Conservation (phyloP, 2,113 vertebrate genomes). For the Chlorodrepanis virens region DNA sequence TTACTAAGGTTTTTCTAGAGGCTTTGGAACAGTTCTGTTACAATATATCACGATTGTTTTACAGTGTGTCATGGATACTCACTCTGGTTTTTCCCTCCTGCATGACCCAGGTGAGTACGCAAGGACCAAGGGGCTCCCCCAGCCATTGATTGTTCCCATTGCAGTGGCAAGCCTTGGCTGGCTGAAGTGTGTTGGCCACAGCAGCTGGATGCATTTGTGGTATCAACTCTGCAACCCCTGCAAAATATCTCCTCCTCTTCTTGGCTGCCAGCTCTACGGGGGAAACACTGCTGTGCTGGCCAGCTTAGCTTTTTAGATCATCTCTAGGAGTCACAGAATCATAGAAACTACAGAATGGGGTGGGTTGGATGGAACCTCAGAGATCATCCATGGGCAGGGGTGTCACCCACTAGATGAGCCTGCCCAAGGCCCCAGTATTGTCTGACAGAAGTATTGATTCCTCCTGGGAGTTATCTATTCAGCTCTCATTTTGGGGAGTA, state of each 20-base stretch:
- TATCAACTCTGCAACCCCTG: not conserved
- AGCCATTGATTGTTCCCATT: not conserved
- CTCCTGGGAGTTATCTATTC: not conserved
- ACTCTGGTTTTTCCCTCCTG: not conserved
- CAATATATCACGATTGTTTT: too few species aligned
- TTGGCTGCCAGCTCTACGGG: rapidly evolving
- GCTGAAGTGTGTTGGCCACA: not conserved
- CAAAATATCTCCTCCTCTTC: not conserved
- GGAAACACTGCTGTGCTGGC: not conserved
- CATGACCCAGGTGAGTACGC: rapidly evolving
- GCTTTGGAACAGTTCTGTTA: not conserved
- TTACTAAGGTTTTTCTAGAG: not conserved
- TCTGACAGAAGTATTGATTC: not conserved
- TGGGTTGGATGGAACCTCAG: not conserved
- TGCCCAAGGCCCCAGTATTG: not conserved
- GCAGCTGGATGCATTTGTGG: not conserved
- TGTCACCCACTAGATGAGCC: not conserved
- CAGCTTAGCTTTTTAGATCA: not conserved
- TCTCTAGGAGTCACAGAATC: not conserved
- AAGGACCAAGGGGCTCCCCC: not conserved
- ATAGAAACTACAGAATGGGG: not conserved
- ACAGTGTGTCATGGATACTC: not conserved
- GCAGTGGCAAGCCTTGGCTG: not conserved
- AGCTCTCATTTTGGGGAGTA: not conserved
- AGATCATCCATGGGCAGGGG: not conserved